These are phyloP conservation scores for Ornithoptera alexandrae DNA, from an alignment of 2,888 invertebrate genomes.

Conservation along the genomic window DNA sequence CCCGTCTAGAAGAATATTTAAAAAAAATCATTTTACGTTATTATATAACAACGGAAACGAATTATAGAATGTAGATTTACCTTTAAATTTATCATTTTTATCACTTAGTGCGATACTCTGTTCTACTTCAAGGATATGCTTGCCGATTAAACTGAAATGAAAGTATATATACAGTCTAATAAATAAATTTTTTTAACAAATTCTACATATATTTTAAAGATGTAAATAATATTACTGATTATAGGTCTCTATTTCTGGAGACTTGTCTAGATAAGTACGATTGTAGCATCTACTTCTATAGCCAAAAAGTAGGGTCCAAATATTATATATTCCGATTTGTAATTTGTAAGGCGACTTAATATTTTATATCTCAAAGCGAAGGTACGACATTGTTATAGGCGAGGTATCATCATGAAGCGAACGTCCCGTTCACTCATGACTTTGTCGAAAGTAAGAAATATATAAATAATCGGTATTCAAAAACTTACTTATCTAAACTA, in stretches of 20 bases:
- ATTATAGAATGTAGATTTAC: conserved; percentile 35
- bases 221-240: not conserved
- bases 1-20: conserved; percentile 33
- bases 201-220: not conserved
- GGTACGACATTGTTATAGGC: too few species aligned
- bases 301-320: too few species aligned
- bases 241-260: too few species aligned
- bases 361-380: too few species aligned
- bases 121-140: conserved; percentile 77
- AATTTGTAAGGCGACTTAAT: too few species aligned
- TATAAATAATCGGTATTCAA: not conserved
- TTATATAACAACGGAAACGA: too few species aligned
- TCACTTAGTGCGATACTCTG: conserved; percentile 50
- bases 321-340: too few species aligned
- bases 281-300: too few species aligned
- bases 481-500: conserved; percentile 77
- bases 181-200: not conserved
- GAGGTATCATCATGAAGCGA: too few species aligned
- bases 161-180: not conserved
- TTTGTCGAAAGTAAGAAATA: not conserved
- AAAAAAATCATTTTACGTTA: not conserved
- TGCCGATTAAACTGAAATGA: conserved; percentile 77
- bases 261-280: too few species aligned
- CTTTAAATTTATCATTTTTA: conserved; percentile 39
- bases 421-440: not conserved